These are phyloP conservation scores for Bettongia penicillata DNA, from an alignment of 2,113 vertebrate species.

Conservation along the genomic window DNA sequence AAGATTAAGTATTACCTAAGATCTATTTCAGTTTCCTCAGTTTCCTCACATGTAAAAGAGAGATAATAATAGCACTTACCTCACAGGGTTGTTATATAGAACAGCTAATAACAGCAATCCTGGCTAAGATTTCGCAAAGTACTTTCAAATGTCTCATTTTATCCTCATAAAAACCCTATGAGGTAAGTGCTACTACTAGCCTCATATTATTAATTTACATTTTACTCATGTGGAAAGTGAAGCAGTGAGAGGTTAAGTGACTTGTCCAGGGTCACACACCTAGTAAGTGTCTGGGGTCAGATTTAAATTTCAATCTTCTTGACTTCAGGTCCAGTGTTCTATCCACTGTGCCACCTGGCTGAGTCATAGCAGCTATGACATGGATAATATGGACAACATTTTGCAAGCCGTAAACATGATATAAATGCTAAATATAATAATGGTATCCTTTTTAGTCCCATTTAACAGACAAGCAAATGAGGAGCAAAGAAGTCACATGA, in stretches of 20 bases:
- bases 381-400: background rate
- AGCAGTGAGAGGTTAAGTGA: background rate
- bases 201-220: background rate
- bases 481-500: background rate
- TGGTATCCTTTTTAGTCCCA: background rate
- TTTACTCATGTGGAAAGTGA: background rate
- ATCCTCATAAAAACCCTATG: background rate
- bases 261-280: background rate
- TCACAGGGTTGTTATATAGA: background rate
- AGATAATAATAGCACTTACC: background rate
- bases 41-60: background rate
- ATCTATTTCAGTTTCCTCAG: background rate
- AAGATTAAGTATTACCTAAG: background rate
- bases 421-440: background rate
- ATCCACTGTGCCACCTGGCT: background rate
- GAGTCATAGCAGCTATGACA: background rate
- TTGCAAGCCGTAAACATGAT: background rate
- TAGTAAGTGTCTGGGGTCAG: background rate
- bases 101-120: background rate
- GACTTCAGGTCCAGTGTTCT: background rate
- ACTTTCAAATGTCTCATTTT: background rate
- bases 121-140: background rate
- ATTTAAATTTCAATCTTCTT: background rate
- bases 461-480: background rate
- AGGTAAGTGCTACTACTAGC: background rate